Conservation (phyloP, 2,797 vertebrate species). For the Enteromius argenteus region DNA sequence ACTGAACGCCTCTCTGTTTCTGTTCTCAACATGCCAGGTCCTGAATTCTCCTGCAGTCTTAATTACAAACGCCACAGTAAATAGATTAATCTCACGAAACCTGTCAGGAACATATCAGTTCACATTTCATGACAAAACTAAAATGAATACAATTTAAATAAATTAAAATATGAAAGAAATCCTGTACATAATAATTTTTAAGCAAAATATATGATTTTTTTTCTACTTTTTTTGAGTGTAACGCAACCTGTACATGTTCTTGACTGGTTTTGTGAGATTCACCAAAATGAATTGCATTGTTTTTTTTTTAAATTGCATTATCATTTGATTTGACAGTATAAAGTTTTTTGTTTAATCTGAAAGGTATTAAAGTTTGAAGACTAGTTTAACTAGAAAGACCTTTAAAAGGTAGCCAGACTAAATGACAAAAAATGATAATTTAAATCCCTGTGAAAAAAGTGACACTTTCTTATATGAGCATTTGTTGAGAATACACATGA, state of each 20-base stretch:
- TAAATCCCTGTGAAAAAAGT: background rate
- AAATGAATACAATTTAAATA: background rate
- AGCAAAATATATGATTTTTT: background rate
- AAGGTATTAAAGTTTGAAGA: background rate
- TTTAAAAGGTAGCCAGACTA: background rate
- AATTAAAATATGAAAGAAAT: background rate
- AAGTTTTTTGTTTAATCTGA: background rate
- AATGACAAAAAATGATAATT: background rate
- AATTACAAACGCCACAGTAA: background rate
- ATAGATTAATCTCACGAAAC: background rate
- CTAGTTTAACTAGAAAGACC: background rate
- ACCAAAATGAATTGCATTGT: background rate
- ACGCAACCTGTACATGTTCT: background rate
- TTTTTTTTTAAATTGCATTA: background rate
- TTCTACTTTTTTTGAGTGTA: background rate
- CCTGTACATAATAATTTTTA: background rate
- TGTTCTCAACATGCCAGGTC: slow-evolving; percentile 22
- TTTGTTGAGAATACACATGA: background rate
- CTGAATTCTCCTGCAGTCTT: slow-evolving; percentile 1
- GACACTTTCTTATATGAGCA: background rate
- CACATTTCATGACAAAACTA: background rate
- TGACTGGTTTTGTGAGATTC: slow-evolving; percentile 11
- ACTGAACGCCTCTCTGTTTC: background rate
- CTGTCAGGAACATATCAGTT: background rate
- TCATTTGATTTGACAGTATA: background rate